These are phyloP conservation scores for Neodiprion fabricii DNA, from an alignment of 1,140 invertebrate genomes.

Conservation along the genomic window DNA sequence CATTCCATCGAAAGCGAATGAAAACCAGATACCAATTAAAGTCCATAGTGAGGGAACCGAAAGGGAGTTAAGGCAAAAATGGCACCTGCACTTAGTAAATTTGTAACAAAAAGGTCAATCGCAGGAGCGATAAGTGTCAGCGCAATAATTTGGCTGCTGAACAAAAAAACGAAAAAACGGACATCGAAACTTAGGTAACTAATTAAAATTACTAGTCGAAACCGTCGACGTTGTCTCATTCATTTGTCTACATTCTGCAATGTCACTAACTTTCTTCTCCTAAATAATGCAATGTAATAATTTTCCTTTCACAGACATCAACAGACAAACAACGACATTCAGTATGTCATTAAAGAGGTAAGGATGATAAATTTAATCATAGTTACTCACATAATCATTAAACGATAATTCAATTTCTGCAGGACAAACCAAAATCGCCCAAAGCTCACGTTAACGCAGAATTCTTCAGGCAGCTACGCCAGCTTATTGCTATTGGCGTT, in stretches of 20 bases:
- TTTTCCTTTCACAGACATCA: conserved; percentile 36
- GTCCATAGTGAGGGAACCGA: background rate
- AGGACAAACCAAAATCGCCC: conserved; percentile 69
- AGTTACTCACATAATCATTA: conserved; percentile 16
- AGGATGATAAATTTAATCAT: conserved; percentile 19
- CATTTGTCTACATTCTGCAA: conserved; percentile 10
- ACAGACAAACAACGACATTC: conserved; percentile 66
- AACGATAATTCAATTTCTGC: conserved; percentile 18
- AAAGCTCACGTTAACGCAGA: conserved; percentile 87
- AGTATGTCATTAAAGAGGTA: conserved; percentile 78
- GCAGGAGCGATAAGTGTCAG: conserved; percentile 64
- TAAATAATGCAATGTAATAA: conserved; percentile 21
- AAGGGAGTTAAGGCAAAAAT: conserved; percentile 45
- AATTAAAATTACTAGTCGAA: background rate
- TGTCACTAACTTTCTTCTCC: conserved; percentile 12
- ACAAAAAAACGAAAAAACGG: conserved; percentile 56
- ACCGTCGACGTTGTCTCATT: background rate
- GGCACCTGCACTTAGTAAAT: conserved; percentile 71
- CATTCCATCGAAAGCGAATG: background rate
- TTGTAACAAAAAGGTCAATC: conserved; percentile 63
- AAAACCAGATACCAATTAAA: background rate
- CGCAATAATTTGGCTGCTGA: conserved; percentile 64
- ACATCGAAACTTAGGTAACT: conserved; percentile 47
- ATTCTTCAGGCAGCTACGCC: conserved; percentile 81
- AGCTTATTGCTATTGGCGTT: conserved; percentile 83